Base-by-base conservation (phyloP, 2,797 vertebrate genomes). In the Ispidina lecontei region DNA sequence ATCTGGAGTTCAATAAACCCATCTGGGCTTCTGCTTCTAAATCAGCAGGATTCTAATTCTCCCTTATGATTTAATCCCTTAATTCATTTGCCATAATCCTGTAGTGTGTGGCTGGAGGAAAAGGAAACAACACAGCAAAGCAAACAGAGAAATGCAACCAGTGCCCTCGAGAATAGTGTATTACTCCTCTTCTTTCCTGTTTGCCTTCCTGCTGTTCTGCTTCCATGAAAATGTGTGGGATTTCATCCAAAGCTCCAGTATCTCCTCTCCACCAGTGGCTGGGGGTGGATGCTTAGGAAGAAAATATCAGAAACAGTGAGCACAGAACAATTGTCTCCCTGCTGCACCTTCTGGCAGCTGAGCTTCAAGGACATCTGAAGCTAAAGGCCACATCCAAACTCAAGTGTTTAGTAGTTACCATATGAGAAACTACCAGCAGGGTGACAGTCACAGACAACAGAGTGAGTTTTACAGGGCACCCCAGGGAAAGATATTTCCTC, bases 131-230 rank as follows among this genome's bases (percentile, higher is more conserved):
- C 4, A 2, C 17, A 87, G 81, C 49, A 94, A 91, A 84, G 70
- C 69, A 75, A 93, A 92, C 70, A 92, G 59, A 92, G 59, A 94
- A 94, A 94, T 15, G 25, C 70, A 94, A 64, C 67, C 74, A 84
- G 67, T 76, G 63, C 91, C 80, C 83, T 37, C 2, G 56, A 92
- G 94, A 91, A 88, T 64, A 94, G 85, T 94, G 63, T 92, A 81
- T 94, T 96, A 94, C 88, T 94, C 83, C 91, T 95, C 95, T 94
- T 94, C 91, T 94, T 95, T 96, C 93, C 94, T 95, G 88, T 90
- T 95, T 94, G 77, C 91, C 83, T 94, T 96, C 91, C 94, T 92
- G 91, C 37, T 9, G n/a, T 81, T 96, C 91, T 75, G 56, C 93
- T 94, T 94, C 90, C 90, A 88, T 76, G 83, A 94, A 86, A 91